Conservation (phyloP, 1,140 invertebrate genomes). For the Gryon sp. region DNA sequence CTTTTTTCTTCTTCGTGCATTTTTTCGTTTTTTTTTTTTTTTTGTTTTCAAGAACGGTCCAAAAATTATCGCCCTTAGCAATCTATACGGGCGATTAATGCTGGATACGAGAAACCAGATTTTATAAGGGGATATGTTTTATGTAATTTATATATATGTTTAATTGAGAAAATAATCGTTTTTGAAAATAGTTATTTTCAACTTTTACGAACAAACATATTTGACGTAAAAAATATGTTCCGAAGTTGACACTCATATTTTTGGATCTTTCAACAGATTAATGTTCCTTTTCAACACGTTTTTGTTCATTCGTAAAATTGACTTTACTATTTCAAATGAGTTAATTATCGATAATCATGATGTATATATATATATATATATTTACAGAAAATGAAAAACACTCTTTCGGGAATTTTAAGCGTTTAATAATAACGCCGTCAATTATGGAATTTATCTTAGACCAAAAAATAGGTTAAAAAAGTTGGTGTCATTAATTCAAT, state of each 20-base stretch:
- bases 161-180: too few relatives aligned
- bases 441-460: too few relatives aligned
- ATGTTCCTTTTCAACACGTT: constrained; percentile 18
- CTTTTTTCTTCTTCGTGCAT: neutral
- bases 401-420: too few relatives aligned
- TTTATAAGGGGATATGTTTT: neutral
- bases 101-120: neutral
- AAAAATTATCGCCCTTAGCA: constrained; percentile 14
- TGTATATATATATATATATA: too few relatives aligned
- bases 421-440: too few relatives aligned
- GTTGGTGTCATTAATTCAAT: too few relatives aligned
- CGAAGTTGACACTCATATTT: constrained; percentile 23
- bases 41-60: constrained; percentile 14
- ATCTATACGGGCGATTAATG: neutral
- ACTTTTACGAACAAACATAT: too few relatives aligned
- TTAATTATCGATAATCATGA: too few relatives aligned
- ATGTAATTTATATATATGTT: too few relatives aligned
- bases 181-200: too few relatives aligned
- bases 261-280: constrained; percentile 13
- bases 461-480: too few relatives aligned
- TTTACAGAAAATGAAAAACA: too few relatives aligned
- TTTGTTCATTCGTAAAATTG: constrained; percentile 3
- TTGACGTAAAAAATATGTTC: constrained; percentile 39
- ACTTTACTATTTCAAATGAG: neutral
- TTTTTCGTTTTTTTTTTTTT: constrained; percentile 1